phyloP scores from a whole-genome alignment of 2,888 invertebrate genomes.

The Pseudococcus jackbeardsleyi region DNA sequence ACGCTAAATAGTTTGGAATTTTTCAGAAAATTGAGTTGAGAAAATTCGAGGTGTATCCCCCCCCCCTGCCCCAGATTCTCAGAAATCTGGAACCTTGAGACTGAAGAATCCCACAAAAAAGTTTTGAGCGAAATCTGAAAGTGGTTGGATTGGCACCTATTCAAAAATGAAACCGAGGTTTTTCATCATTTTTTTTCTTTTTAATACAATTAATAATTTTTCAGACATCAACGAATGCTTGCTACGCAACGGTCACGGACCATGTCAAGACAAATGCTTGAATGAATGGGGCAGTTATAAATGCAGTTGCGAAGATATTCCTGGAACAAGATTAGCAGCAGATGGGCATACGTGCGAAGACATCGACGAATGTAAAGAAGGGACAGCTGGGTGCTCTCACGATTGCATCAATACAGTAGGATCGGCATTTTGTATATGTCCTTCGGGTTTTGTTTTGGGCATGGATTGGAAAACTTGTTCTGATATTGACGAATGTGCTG shows the following conservation, averaged over 20 bases:
- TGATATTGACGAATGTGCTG: constrained; percentile 71
- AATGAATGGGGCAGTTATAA: constrained; percentile 75
- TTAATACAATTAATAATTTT: constrained; percentile 30
- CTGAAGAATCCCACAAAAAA: too few species aligned
- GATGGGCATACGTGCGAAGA: constrained; percentile 75
- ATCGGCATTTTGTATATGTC: constrained; percentile 68
- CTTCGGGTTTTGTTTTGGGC: constrained; percentile 66
- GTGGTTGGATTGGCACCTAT: too few species aligned
- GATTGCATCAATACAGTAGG: constrained; percentile 75
- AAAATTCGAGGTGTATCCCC: too few species aligned
- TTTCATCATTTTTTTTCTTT: too few species aligned
- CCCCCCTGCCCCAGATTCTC: too few species aligned
- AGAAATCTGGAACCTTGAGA: too few species aligned
- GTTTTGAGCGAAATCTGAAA: too few species aligned
- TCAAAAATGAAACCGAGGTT: too few species aligned
- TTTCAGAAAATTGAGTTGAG: too few species aligned
- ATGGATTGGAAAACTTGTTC: constrained; percentile 68
- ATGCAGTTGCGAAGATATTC: constrained; percentile 74
- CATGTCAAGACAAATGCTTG: constrained; percentile 76
- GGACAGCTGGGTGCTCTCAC: constrained; percentile 74
- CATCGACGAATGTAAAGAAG: constrained; percentile 73
- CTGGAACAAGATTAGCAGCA: constrained; percentile 74
- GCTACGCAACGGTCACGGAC: constrained; percentile 76
- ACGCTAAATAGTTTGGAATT: too few species aligned
- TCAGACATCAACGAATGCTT: constrained; percentile 76